Base-by-base conservation (phyloP, 2,888 invertebrate species). In the Chymomyza procnemis region DNA sequence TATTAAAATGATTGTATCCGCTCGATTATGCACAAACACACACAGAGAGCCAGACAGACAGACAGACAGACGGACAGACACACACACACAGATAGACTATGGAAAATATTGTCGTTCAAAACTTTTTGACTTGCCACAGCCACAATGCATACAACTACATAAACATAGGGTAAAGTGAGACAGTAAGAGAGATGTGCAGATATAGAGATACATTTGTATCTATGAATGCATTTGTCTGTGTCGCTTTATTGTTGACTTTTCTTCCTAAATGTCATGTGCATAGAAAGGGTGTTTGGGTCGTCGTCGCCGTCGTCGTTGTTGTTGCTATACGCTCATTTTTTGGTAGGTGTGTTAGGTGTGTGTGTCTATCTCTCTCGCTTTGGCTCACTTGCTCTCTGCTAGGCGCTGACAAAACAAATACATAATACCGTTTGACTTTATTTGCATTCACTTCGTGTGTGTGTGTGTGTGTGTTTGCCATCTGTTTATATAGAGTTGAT, bases 1-100 rank as follows among this genome's bases (percentile, higher is more conserved):
- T 89, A 89, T 89, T 89, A 89, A 89, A 89, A 89, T 86, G 89
- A 89, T 89, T 89, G 89, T 88, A 87, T 88, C 88, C 88, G 88
- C 85, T 88, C 88, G 87, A 88, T 88, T 88, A 87, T 87, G 83
- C 87, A 88, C 69, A 69, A 61, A 63, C 58, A 58, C 50, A 66
- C 50, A 19, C 41, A 61, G 84, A 87, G 66, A 74, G 41, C 8
- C 60, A 67, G 64, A n/a, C 26, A 64, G 63, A 64, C 3, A 55
- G n/a, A n/a, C 21, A 66, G 14, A 57, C 18, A 64, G 55, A 14
- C n/a, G 54, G n/a, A 61, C 21, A 46, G 54, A 19, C 60, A 26
- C 6, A 26, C 34, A 64, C 18, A 64, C 55, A 16, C n/a, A 56
- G n/a, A 63, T 26, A 46, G 54, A 19, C 60, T 9, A 19, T 55